Evolutionary conservation across 2,888 invertebrate genomes (phyloP).

Genomic region (Incurvaria masculella): DNA sequence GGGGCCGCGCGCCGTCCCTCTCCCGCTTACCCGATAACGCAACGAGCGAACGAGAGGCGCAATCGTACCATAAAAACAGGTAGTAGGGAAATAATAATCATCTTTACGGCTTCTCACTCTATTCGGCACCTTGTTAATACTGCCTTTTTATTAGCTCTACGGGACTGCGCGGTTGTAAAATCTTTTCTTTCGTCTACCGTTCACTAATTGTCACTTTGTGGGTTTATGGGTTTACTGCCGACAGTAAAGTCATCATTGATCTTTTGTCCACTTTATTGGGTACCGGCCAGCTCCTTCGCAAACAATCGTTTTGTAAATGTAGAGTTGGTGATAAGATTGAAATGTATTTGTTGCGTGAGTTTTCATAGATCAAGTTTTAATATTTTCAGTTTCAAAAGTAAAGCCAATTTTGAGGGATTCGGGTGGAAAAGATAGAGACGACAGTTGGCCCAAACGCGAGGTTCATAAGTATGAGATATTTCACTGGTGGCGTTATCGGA

Average conservation of each 20-base stretch:
- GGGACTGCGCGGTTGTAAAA: conserved; percentile 48
- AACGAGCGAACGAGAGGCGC: conserved; percentile 33
- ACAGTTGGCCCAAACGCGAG: no score
- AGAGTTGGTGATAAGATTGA: no score
- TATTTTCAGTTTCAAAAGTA: no score
- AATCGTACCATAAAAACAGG: conserved; percentile 52
- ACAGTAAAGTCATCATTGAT: conserved; percentile 39
- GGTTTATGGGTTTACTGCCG: conserved; percentile 53
- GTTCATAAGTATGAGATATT: no score
- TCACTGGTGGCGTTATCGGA: neutral
- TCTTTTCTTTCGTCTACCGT: conserved; percentile 55
- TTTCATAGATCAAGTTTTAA: no score
- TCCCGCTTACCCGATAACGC: conserved; percentile 23
- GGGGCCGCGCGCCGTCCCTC: conserved; percentile 26
- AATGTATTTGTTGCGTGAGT: no score
- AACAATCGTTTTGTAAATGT: neutral
- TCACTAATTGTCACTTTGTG: conserved; percentile 58
- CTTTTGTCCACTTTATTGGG: conserved; percentile 35
- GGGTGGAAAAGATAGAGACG: no score
- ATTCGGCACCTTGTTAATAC: conserved; percentile 59
- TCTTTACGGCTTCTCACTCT: conserved; percentile 61
- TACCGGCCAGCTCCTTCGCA: neutral
- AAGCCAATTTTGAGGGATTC: no score
- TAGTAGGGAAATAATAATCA: conserved; percentile 61
- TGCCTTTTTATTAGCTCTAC: conserved; percentile 20